Evolutionary conservation across 2,797 vertebrate species (phyloP), one percentile per base, ranked within the genome.

Genomic region (Melanotaenia parkinsoni): DNA sequence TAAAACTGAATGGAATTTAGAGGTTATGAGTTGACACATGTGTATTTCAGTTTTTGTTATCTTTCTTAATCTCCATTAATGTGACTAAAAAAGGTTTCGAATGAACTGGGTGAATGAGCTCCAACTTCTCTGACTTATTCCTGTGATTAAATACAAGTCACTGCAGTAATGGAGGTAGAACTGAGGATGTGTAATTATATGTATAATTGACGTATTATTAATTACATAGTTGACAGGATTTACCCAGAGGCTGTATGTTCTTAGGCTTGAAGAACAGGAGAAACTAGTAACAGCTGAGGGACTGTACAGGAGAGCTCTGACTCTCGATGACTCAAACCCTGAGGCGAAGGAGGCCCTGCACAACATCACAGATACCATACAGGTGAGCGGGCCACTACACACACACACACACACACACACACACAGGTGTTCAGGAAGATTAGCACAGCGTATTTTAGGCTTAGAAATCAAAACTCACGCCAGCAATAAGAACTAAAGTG

Each of bases 211-310:
- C 18, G 4, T 43, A 4, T 5, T 40, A 16, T 43, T 18, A 16
- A 16, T 18, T 11, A 1, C 28, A 1, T 32, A 13, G 18, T 32
- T 32, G 16, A 43, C 5, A 22, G 6, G 11, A 37, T 14, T 20
- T 32, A 24, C 7, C 58, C 26, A 14, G 7, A 30, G 2, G 12
- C 4, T 50, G 2, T 51, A 18, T 60, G 5, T n/a, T 0, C 30
- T 0, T 76, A 99, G 97, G 79, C 93, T 99, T 59, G 97, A 98
- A 90, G 97, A 98, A 80, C 97, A 99, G 87, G 97, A 99, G 18
- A 98, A 99, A 80, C 91, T 98, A 13, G 86, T 97, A n/a, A 98
- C 97, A 77, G 98, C 98, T 1, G 97, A 99, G 82, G 95, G 93
- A 76, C 92, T 97, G 72, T 99, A 99, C 88, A 95, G 95, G 82